Conservation (phyloP, 1,140 invertebrate species). For the Luehdorfia chinensis region DNA sequence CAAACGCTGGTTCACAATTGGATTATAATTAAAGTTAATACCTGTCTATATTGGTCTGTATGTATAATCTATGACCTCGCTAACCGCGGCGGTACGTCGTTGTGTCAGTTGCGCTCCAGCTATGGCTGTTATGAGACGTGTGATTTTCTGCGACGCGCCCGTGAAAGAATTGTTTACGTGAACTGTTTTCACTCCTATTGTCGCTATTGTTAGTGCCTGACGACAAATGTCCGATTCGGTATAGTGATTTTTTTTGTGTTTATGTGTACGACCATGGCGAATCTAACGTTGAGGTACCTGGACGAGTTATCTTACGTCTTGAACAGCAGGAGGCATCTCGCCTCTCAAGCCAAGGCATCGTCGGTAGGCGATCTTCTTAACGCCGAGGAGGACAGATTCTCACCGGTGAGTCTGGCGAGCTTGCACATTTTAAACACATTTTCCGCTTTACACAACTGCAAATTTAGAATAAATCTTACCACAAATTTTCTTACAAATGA, state of each 20-base stretch:
- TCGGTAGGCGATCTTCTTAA: conserved; percentile 69
- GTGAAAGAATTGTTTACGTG: conserved; percentile 48
- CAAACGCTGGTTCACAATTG: conserved; percentile 1
- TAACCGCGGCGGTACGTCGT: conserved; percentile 7
- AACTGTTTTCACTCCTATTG: conserved; percentile 32
- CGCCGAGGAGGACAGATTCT: conserved; percentile 59
- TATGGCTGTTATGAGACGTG: conserved; percentile 38
- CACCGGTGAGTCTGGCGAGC: conserved; percentile 45
- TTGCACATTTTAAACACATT: neutral
- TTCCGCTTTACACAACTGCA: neutral
- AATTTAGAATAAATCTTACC: neutral
- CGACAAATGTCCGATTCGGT: conserved; percentile 31
- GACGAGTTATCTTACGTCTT: conserved; percentile 72
- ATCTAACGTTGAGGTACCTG: conserved; percentile 68
- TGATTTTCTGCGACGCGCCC: neutral
- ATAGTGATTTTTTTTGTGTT: conserved; percentile 38
- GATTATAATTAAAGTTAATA: conserved; percentile 15
- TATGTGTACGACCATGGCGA: conserved; percentile 55
- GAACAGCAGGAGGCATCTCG: conserved; percentile 57
- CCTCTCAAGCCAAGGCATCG: conserved; percentile 61
- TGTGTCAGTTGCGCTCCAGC: conserved; percentile 39
- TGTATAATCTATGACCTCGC: conserved; percentile 36
- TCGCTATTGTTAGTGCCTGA: conserved; percentile 33
- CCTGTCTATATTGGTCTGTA: conserved; percentile 15
- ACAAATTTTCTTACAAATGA: neutral